These are phyloP conservation scores for Sicus ferrugineus DNA, from an alignment of 2,888 invertebrate species.

Conservation along the genomic window DNA sequence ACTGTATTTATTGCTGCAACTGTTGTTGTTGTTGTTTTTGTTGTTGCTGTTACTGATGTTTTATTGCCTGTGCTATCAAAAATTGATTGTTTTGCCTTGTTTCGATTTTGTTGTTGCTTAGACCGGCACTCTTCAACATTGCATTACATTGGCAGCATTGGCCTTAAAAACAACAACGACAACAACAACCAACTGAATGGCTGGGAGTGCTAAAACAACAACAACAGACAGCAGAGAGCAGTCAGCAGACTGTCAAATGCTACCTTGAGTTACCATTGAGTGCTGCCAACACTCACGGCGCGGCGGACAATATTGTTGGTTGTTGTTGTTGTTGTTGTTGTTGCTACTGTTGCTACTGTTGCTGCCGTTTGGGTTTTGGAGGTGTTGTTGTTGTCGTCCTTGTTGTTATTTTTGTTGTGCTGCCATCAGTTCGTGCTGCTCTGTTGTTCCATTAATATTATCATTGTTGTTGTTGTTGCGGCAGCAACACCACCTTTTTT, in stretches of 20 bases:
- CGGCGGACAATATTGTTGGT: conserved; percentile 20
- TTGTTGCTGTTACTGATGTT: conserved; percentile 39
- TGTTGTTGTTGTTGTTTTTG: conserved; percentile 20
- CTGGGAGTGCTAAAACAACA: too few species aligned
- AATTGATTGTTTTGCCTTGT: neutral
- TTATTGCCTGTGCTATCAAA: conserved; percentile 11
- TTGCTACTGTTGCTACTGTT: conserved; percentile 22
- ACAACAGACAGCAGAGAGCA: conserved; percentile 10
- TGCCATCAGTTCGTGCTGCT: too few species aligned
- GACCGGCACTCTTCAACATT: conserved; percentile 41
- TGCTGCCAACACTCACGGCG: conserved; percentile 3
- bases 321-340: conserved; percentile 26
- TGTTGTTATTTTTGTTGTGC: too few species aligned
- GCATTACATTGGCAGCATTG: neutral
- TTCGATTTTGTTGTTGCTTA: neutral
- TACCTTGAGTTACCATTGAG: conserved; percentile 6
- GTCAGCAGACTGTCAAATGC: conserved; percentile 27
- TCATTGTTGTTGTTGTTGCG: too few species aligned
- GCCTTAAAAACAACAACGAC: conserved; percentile 18
- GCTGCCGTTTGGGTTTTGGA: neutral
- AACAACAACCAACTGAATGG: conserved; percentile 20
- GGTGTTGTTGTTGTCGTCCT: too few species aligned
- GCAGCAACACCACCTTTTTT: too few species aligned
- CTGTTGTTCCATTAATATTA: too few species aligned
- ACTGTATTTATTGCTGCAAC: neutral